A percentile compares a stretch with the other conserved stretches of the same genome.
phyloP scores from a whole-genome alignment of 53 echinoderm and acorn worm genomes.

The Arbacia lixula region DNA sequence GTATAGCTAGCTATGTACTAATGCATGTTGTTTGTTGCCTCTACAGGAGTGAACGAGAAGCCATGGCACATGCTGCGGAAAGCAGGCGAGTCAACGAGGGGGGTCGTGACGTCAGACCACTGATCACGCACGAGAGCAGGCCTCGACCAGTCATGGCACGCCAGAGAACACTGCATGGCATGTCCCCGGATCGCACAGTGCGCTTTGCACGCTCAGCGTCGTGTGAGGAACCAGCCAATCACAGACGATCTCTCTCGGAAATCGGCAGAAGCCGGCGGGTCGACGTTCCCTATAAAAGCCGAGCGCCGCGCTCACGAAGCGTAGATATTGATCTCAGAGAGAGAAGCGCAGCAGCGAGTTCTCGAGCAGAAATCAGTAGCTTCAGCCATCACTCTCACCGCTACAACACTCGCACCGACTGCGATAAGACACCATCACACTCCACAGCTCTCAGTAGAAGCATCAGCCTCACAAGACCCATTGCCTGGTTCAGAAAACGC shows the following conservation, averaged over 20 bases:
- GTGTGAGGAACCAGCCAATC: slow-evolving; percentile 7
- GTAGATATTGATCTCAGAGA: slow-evolving; percentile 37
- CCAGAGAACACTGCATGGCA: slow-evolving; percentile 1
- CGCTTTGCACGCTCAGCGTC: not conserved
- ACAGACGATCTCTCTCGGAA: slow-evolving; percentile 21
- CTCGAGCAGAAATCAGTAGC: slow-evolving; percentile 12
- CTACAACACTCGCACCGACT: not conserved
- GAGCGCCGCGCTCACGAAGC: slow-evolving; percentile 22
- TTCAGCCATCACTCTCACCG: not conserved
- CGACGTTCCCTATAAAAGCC: slow-evolving; percentile 36
- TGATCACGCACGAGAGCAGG: slow-evolving; percentile 13
- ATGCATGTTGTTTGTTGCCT: not conserved
- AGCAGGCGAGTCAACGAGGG: not conserved
- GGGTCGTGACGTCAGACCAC: slow-evolving; percentile 36
- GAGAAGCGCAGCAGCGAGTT: slow-evolving; percentile 34
- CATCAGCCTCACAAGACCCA: slow-evolving; percentile 30
- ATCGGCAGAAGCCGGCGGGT: slow-evolving; percentile 1
- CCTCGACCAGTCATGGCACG: slow-evolving; percentile 28
- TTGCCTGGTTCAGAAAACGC: slow-evolving; percentile 34
- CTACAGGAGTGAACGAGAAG: not conserved
- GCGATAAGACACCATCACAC: not conserved
- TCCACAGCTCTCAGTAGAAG: slow-evolving; percentile 30
- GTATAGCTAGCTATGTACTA: too few relatives aligned
- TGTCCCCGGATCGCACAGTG: slow-evolving; percentile 1
- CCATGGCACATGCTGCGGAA: too few relatives aligned